Percentiles rank a stretch among this genome's conserved stretches.
These are phyloP conservation scores for Rutilus rutilus DNA, from an alignment of 2,113 vertebrate species.

Conservation along the genomic window DNA sequence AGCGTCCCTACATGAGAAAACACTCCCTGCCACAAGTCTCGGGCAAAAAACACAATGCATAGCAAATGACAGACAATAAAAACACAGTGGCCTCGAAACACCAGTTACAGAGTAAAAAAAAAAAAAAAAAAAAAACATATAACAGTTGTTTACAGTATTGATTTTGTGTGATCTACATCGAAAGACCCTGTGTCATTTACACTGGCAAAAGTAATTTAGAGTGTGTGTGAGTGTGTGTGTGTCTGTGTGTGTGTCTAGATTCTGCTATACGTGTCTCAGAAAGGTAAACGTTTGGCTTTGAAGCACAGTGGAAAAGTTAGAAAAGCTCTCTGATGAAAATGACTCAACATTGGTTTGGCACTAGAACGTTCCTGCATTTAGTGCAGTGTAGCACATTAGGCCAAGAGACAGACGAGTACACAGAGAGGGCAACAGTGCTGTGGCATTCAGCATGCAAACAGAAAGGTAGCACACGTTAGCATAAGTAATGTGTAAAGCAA, in stretches of 20 bases:
- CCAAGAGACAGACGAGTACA: conserved; percentile 22
- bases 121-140: not conserved
- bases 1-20: conserved; percentile 2
- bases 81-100: not conserved
- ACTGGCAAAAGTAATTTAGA: not conserved
- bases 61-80: conserved; percentile 12
- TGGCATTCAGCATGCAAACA: conserved; percentile 43
- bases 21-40: conserved; percentile 31
- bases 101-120: conserved; percentile 1
- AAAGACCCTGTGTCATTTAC: conserved; percentile 2
- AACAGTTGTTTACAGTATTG: not conserved
- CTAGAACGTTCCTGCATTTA: conserved; percentile 23
- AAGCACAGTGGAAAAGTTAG: conserved; percentile 32
- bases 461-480: conserved; percentile 15
- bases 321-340: conserved; percentile 25
- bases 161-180: not conserved
- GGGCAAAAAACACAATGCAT: not conserved
- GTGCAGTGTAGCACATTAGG: conserved; percentile 26
- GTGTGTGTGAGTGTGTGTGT: not conserved
- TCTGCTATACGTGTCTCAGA: not conserved
- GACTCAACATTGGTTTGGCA: conserved; percentile 31
- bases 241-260: not conserved
- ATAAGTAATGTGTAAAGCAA: conserved; percentile 7
- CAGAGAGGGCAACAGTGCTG: conserved; percentile 9
- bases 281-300: not conserved